phyloP scores from a whole-genome alignment of 2,113 vertebrate species.

The Oxyruncus cristatus region DNA sequence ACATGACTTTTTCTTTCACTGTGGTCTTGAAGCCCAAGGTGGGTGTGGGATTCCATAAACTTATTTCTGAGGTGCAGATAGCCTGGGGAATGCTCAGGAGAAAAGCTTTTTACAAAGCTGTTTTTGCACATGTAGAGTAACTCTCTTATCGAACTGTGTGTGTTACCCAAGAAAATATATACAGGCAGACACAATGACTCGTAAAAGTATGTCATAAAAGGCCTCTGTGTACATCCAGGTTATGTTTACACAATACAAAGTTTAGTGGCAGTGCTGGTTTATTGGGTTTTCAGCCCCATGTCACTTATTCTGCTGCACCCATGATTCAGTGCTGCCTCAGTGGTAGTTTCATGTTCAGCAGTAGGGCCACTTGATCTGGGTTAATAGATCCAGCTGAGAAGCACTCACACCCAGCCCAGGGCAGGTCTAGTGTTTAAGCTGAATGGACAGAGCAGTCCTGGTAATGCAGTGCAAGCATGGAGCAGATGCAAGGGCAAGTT shows the following conservation, averaged over 20 bases:
- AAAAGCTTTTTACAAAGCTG: not conserved
- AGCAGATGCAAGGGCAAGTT: not conserved
- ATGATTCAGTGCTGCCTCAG: not conserved
- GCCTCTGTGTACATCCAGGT: not conserved
- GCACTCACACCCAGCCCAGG: fast-evolving
- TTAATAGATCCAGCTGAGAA: not conserved
- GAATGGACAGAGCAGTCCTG: not conserved
- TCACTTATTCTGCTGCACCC: not conserved
- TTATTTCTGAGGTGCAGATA: not conserved
- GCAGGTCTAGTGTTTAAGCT: not conserved
- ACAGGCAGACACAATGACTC: not conserved
- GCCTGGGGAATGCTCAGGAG: not conserved
- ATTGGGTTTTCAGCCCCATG: not conserved
- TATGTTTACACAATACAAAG: not conserved
- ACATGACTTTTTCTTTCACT: not conserved
- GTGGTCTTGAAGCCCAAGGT: not conserved
- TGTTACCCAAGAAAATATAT: not conserved
- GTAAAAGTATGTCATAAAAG: not conserved
- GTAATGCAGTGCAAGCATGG: not conserved
- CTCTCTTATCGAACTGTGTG: too few relatives aligned
- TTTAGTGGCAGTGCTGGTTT: not conserved
- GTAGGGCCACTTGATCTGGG: not conserved
- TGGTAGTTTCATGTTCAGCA: not conserved
- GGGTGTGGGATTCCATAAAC: not conserved
- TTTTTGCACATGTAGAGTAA: not conserved